Evolutionary conservation across 35 echinoderm and acorn worm species (phyloP).

Genomic region (Holothuria glaberrima): DNA sequence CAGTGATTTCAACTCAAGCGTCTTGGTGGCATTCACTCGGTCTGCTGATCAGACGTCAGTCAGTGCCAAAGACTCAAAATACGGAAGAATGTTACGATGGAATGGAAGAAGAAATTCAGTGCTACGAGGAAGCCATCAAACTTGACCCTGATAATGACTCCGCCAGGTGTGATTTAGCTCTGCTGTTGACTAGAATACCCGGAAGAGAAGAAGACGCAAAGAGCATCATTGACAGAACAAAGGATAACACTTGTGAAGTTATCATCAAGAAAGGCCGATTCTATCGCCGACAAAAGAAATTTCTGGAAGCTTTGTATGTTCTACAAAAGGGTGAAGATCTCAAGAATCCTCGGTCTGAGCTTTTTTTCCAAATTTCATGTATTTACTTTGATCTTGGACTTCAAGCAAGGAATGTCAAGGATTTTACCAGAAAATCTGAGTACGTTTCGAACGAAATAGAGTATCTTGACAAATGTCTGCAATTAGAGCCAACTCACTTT

Average conservation of each 20-base stretch:
- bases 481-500: neutral
- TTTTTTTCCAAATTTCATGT: too few species aligned
- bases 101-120: slow-evolving; percentile 28
- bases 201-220: neutral
- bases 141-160: neutral
- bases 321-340: slow-evolving; percentile 7
- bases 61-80: too few species aligned
- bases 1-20: neutral
- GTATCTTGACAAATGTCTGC: slow-evolving; percentile 21
- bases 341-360: neutral
- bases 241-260: neutral
- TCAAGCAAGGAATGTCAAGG: neutral
- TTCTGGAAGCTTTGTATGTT: neutral
- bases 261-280: slow-evolving; percentile 37
- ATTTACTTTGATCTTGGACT: neutral
- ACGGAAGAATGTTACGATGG: neutral
- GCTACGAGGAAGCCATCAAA: slow-evolving; percentile 23
- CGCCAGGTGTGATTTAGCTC: slow-evolving; percentile 24
- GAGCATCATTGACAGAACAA: neutral
- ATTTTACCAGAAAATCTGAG: neutral
- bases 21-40: slow-evolving; percentile 20
- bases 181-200: neutral
- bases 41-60: neutral
- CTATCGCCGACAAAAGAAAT: slow-evolving; percentile 12
- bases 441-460: neutral